Base-by-base conservation (phyloP, 2,113 vertebrate genomes). In the Malurus melanocephalus region DNA sequence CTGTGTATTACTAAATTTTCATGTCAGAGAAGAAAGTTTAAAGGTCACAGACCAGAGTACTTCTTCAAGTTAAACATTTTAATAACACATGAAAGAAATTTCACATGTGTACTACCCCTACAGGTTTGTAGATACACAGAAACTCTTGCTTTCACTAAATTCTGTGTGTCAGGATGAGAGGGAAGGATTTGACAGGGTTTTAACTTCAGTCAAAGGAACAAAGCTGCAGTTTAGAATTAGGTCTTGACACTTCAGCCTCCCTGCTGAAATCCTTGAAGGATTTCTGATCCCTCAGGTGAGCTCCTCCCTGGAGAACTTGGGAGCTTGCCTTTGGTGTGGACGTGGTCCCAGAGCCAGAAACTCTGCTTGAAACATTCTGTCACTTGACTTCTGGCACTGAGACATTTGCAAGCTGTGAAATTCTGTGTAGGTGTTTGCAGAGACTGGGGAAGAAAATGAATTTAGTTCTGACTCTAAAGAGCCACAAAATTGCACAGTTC, bases 11-110 rank as follows among this genome's bases (percentile, higher is more conserved):
- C 92, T 93, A 79, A 89, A 56, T 60, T 94, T 73, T 75, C 51
- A 57, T 92, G 74, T 95, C 85, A 89, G 79, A 80, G 91, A 80
- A 83, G 90, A 79, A 93, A 92, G 92, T 72, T 80, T 93, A 97
- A 97, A 97, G 96, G 96, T 95, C 24, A 10, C 27, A 42, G 86
- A 67, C 85, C 96, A 95, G 88, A 94, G 93, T 94, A 90, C 93
- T 96, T 95, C 82, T 15, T 88, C 20, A 43, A 94, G 72, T 93
- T 91, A 64, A 96, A 88, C 45, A 76, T 87, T 75, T 91, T 43
- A 40, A 72, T 93, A 92, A 87, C 65, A 64, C 66, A 88, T 57
- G 30, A 65, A 65, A 87, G 90, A 85, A 94, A 88, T 86, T 2
- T 35, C 38, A 40, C 2, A 0, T 35, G 40, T 72, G 27, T 52